A percentile compares a stretch with the other conserved stretches of the same genome.
Evolutionary conservation across 2,797 vertebrate genomes (phyloP).

Genomic region (Thunnus albacares): DNA sequence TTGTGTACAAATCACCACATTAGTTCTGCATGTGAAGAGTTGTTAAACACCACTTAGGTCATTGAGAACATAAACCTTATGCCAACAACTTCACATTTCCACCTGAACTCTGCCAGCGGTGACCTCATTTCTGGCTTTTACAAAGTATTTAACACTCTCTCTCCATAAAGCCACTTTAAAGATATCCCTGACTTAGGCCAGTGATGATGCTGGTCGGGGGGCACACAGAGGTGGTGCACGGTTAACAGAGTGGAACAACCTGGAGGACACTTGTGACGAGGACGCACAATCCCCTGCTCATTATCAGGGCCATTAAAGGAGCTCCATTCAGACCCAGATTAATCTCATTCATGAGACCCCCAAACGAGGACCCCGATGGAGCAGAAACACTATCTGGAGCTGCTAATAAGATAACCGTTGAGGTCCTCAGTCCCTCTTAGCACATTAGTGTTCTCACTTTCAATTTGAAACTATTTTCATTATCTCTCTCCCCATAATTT

Average conservation of each 20-base stretch:
- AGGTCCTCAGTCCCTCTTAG: constrained; percentile 86
- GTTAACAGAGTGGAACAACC: constrained; percentile 71
- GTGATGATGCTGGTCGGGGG: constrained; percentile 54
- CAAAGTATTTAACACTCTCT: constrained; percentile 61
- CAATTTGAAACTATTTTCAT: constrained; percentile 89
- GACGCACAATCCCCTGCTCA: constrained; percentile 77
- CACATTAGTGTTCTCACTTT: constrained; percentile 87
- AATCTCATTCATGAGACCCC: constrained; percentile 84
- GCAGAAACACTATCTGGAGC: constrained; percentile 82
- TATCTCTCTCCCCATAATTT: constrained; percentile 86
- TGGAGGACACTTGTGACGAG: constrained; percentile 73
- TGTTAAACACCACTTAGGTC: constrained; percentile 47
- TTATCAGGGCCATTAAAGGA: constrained; percentile 82
- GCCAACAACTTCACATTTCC: constrained; percentile 45
- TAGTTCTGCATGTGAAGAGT: constrained; percentile 30
- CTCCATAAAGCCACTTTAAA: constrained; percentile 51
- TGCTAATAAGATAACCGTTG: constrained; percentile 88
- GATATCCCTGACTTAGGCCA: constrained; percentile 39
- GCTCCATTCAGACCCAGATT: constrained; percentile 83
- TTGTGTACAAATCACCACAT: constrained; percentile 34
- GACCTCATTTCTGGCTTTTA: constrained; percentile 57
- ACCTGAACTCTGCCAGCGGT: constrained; percentile 50
- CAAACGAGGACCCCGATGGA: constrained; percentile 81
- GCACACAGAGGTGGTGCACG: constrained; percentile 51
- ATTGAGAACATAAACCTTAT: constrained; percentile 48